phyloP scores from a whole-genome alignment of 2,797 vertebrate species.

The Luscinia luscinia region DNA sequence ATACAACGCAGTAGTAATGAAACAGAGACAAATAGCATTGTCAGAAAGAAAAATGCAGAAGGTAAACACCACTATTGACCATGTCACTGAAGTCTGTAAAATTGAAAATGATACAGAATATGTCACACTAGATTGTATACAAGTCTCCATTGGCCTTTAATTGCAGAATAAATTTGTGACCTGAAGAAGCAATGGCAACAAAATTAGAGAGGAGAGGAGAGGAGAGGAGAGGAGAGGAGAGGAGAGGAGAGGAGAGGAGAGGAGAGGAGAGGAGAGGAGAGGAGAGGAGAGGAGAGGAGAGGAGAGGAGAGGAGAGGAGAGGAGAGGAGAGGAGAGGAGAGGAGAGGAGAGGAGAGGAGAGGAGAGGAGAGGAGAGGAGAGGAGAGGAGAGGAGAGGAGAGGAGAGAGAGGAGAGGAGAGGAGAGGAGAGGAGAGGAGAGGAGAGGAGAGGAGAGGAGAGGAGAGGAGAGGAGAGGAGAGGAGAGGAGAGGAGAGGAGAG shows the following conservation, averaged over 20 bases:
- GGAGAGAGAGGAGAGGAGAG: rapidly evolving
- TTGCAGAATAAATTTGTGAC: not conserved
- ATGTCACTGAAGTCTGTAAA: not conserved
- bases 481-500: not conserved
- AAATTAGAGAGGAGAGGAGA: rapidly evolving
- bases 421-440: rapidly evolving
- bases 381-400: rapidly evolving
- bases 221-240: not conserved
- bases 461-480: not conserved
- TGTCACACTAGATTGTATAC: not conserved
- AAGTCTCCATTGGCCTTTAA: not conserved
- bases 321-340: rapidly evolving
- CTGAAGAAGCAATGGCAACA: not conserved
- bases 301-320: rapidly evolving
- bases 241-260: not conserved
- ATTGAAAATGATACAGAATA: not conserved
- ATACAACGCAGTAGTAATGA: not conserved
- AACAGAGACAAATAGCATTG: not conserved
- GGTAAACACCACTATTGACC: not conserved
- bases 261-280: rapidly evolving
- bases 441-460: rapidly evolving
- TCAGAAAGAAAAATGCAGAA: not conserved
- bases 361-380: not conserved
- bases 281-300: rapidly evolving
- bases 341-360: rapidly evolving